A percentile compares a stretch with the other conserved stretches of the same genome.
These are phyloP conservation scores for Myotis yumanensis DNA, from an alignment of 2,113 vertebrate species.

Conservation along the genomic window DNA sequence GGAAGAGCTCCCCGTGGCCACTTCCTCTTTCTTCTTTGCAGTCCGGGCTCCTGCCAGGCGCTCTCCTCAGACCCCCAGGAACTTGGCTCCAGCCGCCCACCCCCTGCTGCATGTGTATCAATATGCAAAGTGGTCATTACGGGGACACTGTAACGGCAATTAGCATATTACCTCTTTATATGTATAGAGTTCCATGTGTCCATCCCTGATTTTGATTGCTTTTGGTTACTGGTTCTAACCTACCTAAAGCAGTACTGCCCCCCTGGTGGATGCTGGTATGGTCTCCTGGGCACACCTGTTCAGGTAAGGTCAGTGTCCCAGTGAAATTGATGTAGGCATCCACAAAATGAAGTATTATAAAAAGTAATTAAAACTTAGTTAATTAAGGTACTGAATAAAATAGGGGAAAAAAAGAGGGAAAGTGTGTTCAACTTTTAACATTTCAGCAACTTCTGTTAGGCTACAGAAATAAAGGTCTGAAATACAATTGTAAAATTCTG, in stretches of 20 bases:
- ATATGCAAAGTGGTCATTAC: too few relatives aligned
- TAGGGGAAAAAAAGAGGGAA: neutral
- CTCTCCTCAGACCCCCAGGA: too few relatives aligned
- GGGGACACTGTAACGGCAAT: too few relatives aligned
- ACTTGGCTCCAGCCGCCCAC: too few relatives aligned
- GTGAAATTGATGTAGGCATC: neutral
- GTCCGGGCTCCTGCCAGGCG: too few relatives aligned
- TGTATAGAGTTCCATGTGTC: neutral
- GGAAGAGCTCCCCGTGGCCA: too few relatives aligned
- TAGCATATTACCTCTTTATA: too few relatives aligned
- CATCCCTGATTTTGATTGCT: neutral
- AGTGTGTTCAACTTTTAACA: neutral
- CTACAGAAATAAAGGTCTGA: neutral
- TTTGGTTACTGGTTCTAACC: neutral
- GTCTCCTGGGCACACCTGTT: neutral
- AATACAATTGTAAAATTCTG: neutral
- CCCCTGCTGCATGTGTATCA: too few relatives aligned
- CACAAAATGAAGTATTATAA: neutral
- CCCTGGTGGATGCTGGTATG: rapidly evolving
- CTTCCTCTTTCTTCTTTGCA: too few relatives aligned
- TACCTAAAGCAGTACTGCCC: neutral
- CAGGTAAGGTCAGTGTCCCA: neutral
- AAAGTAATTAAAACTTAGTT: neutral
- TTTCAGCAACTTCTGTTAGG: neutral
- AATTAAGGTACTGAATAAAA: neutral